These are phyloP conservation scores for Papilio elwesi DNA, from an alignment of 2,888 invertebrate genomes.

Conservation along the genomic window DNA sequence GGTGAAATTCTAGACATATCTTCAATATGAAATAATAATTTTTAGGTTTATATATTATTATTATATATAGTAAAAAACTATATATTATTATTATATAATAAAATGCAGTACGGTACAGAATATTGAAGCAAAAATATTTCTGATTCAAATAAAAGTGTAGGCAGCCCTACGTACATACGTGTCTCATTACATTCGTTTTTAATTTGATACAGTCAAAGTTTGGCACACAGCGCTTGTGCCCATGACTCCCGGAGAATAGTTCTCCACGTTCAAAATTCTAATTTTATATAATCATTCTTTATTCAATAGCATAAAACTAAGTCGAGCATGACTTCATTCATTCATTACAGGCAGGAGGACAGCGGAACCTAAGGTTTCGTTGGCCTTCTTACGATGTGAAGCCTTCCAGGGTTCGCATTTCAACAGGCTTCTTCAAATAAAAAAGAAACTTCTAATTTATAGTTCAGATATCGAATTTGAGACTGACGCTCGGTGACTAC, in stretches of 20 bases:
- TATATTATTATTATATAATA: too few species aligned
- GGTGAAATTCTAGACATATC: too few species aligned
- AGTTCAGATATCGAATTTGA: too few species aligned
- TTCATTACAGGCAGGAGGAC: too few species aligned
- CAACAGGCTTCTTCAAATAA: background rate
- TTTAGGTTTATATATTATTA: too few species aligned
- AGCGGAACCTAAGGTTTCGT: too few species aligned
- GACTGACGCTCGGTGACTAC: too few species aligned
- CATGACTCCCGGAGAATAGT: conserved; percentile 62
- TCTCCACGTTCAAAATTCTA: conserved; percentile 52
- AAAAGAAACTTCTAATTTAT: background rate
- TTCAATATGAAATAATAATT: too few species aligned
- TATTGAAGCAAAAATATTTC: background rate
- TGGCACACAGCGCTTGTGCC: conserved; percentile 63
- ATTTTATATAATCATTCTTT: conserved; percentile 44
- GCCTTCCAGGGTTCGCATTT: background rate
- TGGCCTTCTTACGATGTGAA: background rate
- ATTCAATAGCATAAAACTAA: conserved; percentile 39
- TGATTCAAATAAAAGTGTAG: background rate
- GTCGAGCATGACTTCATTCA: conserved; percentile 1
- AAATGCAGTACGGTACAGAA: background rate
- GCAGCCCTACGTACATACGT: conserved; percentile 44
- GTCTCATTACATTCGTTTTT: conserved; percentile 67
- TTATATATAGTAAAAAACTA: too few species aligned
- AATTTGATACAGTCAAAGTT: conserved; percentile 69